A percentile compares a stretch with the other conserved stretches of the same genome.
Conservation (phyloP, 2,888 invertebrate species). For the Tolmerus cingulatus region DNA sequence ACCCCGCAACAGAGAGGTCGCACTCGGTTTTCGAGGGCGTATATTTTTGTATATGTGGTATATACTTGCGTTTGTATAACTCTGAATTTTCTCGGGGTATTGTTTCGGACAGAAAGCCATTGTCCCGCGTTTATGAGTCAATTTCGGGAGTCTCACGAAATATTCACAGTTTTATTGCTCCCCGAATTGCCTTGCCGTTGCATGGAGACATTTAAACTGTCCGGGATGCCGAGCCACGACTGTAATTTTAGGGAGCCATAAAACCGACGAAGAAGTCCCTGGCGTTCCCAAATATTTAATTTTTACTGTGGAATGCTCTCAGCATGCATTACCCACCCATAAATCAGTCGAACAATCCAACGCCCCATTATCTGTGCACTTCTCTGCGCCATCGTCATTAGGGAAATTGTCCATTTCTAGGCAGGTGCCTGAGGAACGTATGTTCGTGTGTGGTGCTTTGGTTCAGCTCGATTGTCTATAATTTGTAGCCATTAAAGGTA, state of each 20-base stretch:
- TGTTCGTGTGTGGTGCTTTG: not conserved
- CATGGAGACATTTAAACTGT: not conserved
- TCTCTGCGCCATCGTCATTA: not conserved
- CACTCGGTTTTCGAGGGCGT: not conserved
- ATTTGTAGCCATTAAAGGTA: slow-evolving; percentile 30
- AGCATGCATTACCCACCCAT: not conserved
- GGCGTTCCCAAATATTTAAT: not conserved
- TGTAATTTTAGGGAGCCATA: not conserved
- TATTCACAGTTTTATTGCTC: not conserved
- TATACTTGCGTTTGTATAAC: not conserved
- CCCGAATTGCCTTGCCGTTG: not conserved
- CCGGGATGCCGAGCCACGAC: not conserved
- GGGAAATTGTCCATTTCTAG: slow-evolving; percentile 22
- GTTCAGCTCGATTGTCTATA: not conserved
- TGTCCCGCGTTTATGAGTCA: not conserved
- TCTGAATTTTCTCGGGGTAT: not conserved
- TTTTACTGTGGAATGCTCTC: not conserved
- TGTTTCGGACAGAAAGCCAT: not conserved
- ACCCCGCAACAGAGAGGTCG: not conserved
- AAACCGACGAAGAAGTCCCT: not conserved
- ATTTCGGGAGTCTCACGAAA: not conserved
- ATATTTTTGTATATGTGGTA: not conserved
- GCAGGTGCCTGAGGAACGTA: not conserved
- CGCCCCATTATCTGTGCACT: not conserved
- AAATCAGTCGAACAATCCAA: not conserved